Evolutionary conservation across 2,113 vertebrate genomes (phyloP).

Genomic region (Nerophis lumbriciformis): DNA sequence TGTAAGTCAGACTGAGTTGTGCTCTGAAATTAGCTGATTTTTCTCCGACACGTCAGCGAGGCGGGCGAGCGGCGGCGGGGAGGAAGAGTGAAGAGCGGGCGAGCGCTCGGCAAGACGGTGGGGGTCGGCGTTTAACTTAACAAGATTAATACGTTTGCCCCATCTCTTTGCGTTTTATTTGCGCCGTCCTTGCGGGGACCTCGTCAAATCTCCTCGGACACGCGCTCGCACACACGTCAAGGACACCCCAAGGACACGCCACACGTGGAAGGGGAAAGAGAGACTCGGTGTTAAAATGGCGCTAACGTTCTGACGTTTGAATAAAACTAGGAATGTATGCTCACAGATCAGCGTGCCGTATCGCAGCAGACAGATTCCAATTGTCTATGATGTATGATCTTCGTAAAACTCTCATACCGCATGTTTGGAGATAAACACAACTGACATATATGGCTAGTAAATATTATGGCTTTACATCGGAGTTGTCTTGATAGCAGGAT

Average conservation of each 20-base stretch:
- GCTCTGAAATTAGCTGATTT: conserved; percentile 68
- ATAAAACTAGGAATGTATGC: background rate
- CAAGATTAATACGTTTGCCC: conserved; percentile 72
- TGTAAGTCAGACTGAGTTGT: conserved; percentile 60
- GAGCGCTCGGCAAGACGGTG: conserved; percentile 33
- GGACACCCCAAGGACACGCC: conserved; percentile 63
- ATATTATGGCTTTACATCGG: too few species aligned
- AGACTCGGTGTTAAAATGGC: conserved; percentile 19
- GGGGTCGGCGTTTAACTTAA: conserved; percentile 69
- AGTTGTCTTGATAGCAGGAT: too few species aligned
- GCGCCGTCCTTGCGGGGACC: conserved; percentile 66
- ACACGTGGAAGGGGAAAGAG: conserved; percentile 29
- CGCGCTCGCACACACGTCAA: conserved; percentile 61
- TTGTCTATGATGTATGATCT: background rate
- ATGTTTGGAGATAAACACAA: background rate
- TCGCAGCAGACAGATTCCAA: background rate
- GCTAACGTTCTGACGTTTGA: conserved; percentile 20
- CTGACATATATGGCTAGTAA: background rate
- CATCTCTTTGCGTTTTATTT: conserved; percentile 70
- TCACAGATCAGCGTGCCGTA: background rate
- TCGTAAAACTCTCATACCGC: too few species aligned
- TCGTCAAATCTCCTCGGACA: conserved; percentile 71
- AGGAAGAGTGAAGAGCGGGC: conserved; percentile 36
- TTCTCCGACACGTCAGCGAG: conserved; percentile 64
- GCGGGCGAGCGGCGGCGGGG: conserved; percentile 37